Base-by-base conservation (phyloP, 92 coral and sea anemone species). In the Micromussa lordhowensis region DNA sequence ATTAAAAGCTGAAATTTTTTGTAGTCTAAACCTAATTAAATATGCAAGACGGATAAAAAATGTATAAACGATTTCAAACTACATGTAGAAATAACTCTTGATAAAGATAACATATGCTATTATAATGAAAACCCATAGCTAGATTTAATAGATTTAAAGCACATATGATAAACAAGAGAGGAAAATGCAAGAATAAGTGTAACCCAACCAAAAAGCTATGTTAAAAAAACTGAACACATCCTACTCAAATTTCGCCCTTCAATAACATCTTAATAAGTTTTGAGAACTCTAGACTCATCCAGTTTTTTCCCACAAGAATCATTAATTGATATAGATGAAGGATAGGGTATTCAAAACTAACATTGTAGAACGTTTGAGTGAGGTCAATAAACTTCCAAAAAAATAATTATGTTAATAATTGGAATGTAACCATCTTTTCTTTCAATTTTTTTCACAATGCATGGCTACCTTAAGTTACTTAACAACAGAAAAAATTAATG, bases 121-220 rank as follows among this genome's bases (percentile, higher is more conserved):
- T 32, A 1, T 34, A 73, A 26, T 55, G 3, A 36, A 17, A 36
- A n/a, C 78, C 15, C 1, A 38, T 7, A 7, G 49, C 78, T 34
- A 18, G 51, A 19, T 19, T 66, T 35, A 73, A 19, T 34, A 18
- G 51, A 19, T 19, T 66, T 35, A 73, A 19, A 34, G 24, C 14
- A 40, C 10, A 14, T 64, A 17, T 64, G 75, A 81, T 66, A 40
- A 40, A 26, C 48, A 4, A 68, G 59, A 30, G 48, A 68, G 22
- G 76, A 68, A 68, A 26, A 44, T 1, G 51, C 17, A 17, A 35
- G 22, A 57, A 71, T 64, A 70, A 2, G 69, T 34, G 8, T 35
- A 36, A 81, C 55, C 75, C 85, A 81, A 81, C 34, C 55, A 81
- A 64, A 66, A 36, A 77, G 24, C 34, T 54, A 19, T 35, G 14